Base-by-base conservation (phyloP, 2,888 invertebrate genomes). In the Pedicia rivosa region DNA sequence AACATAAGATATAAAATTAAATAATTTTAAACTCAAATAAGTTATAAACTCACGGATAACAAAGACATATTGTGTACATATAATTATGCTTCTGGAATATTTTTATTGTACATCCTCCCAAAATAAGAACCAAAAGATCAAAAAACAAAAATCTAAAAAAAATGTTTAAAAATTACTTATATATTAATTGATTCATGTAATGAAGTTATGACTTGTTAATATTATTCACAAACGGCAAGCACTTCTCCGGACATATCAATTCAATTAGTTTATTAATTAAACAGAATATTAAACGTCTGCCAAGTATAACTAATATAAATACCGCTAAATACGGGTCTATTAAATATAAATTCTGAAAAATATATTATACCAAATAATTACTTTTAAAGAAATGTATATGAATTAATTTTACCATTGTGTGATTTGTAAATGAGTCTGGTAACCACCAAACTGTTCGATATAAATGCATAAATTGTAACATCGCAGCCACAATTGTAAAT, bases 381-480 rank as follows among this genome's bases (percentile, higher is more conserved):
- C 22, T 13, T 16, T 22, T 13, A n/a, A 10, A 12, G 19, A 14
- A 2, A 33, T 25, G 29, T 3, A 6, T 36, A 29, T 19, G 22
- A 26, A 19, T 29, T 22, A 12, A 27, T 53, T 70, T 63, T 64
- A 92, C 94, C 74, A 95, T 73, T 41, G 86, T 79, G 53, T 87
- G 82, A 50, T 75, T 76, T 41, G 80, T 83, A 54, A 87, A 79
- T 0, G 92, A 90, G 54, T 94, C 79, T 2, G 92, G 90, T 36
- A 95, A 60, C 97, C 97, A 98, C 92, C 94, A 98, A 10, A 88
- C 82, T 3, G 91, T 92, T 47, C 90, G 75, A 55, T 97, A 97
- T 25, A 97, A 68, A 64, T 97, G 91, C 28, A 97, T 67, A 55
- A 92, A 88, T 63, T 98, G 97, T 38, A 94, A 67, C 37, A 77